Percentiles rank a stretch among this genome's conserved stretches.
phyloP scores from a whole-genome alignment of 2,797 vertebrate species.

The Ptychobarbus kaznakovi region DNA sequence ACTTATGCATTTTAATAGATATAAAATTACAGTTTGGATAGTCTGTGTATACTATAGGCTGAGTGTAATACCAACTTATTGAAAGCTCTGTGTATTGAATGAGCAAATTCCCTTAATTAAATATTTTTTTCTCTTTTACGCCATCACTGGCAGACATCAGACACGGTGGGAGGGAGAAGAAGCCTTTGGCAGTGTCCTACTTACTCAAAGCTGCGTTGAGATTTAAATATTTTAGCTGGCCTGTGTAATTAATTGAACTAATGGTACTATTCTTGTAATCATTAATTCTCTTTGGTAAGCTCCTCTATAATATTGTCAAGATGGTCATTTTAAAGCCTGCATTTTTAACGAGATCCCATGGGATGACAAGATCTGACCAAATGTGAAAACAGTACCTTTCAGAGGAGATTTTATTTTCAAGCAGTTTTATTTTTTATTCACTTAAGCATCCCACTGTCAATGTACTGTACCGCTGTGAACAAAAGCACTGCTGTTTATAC shows the following conservation, averaged over 20 bases:
- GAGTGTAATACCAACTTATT: slow-evolving; percentile 14
- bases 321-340: slow-evolving; percentile 61
- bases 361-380: slow-evolving; percentile 20
- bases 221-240: slow-evolving; percentile 74
- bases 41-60: neutral
- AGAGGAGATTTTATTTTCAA: neutral
- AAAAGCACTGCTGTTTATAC: neutral
- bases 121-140: slow-evolving; percentile 26
- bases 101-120: slow-evolving; percentile 46
- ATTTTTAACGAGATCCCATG: slow-evolving; percentile 63
- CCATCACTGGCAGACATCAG: slow-evolving; percentile 52
- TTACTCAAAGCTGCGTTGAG: slow-evolving; percentile 60
- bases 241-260: slow-evolving; percentile 67
- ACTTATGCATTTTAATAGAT: neutral
- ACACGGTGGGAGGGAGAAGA: slow-evolving; percentile 28
- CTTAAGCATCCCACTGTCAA: neutral
- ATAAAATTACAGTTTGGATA: slow-evolving; percentile 9
- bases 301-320: slow-evolving; percentile 59
- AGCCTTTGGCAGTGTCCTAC: slow-evolving; percentile 67
- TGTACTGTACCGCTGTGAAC: neutral
- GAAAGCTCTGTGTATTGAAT: slow-evolving; percentile 32
- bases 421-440: neutral
- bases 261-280: slow-evolving; percentile 70
- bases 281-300: slow-evolving; percentile 64
- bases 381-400: slow-evolving; percentile 3